Evolutionary conservation across 1,140 invertebrate genomes (phyloP).

Genomic region (Tyrophagus putrescentiae): DNA sequence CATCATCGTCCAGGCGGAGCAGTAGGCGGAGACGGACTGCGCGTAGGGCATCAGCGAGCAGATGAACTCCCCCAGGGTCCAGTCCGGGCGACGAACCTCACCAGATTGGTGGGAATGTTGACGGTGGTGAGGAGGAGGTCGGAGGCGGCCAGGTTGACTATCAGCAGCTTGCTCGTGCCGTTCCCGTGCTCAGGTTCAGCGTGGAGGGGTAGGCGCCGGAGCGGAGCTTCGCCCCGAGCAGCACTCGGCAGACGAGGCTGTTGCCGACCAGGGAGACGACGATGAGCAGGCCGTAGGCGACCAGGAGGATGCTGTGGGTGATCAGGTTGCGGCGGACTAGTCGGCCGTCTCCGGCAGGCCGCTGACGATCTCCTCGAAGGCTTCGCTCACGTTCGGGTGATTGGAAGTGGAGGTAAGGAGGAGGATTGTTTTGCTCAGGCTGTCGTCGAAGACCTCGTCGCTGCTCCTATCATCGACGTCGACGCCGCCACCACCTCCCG

Average conservation of each 20-base stretch:
- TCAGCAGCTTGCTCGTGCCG: conserved; percentile 57
- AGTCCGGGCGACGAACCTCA: conserved; percentile 32
- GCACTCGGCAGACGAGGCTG: conserved; percentile 30
- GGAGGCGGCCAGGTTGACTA: conserved; percentile 64
- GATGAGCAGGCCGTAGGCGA: conserved; percentile 32
- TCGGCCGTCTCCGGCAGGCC: neutral
- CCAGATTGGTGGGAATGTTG: conserved; percentile 55
- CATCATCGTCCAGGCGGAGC: conserved; percentile 41
- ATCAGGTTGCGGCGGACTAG: neutral
- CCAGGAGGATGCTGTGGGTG: conserved; percentile 13
- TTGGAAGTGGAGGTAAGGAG: no score
- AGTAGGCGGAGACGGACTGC: conserved; percentile 33
- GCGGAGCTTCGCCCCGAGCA: conserved; percentile 29
- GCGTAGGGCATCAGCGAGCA: conserved; percentile 39
- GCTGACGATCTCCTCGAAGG: no score
- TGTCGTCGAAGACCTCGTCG: no score
- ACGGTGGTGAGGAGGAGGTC: conserved; percentile 68
- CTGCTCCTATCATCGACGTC: no score
- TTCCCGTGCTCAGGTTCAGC: conserved; percentile 36
- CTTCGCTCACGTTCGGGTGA: no score
- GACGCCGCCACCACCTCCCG: no score
- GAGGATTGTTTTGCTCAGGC: no score
- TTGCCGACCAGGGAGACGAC: conserved; percentile 33
- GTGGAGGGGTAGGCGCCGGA: conserved; percentile 64
- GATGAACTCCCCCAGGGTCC: conserved; percentile 37